Evolutionary conservation across 2,113 vertebrate species (phyloP).

Genomic region (Zosterops lateralis): DNA sequence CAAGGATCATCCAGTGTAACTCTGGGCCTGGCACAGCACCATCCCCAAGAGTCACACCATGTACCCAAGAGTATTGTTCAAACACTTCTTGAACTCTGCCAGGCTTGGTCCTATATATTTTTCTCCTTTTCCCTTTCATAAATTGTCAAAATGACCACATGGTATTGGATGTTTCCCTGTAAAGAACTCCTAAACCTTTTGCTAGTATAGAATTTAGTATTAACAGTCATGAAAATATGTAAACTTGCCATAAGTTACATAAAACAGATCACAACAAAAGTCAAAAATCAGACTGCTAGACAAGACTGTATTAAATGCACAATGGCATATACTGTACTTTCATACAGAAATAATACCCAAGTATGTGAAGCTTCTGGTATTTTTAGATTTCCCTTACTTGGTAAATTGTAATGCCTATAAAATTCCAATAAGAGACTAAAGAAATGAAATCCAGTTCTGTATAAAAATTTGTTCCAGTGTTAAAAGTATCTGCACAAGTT

Average conservation of each 20-base stretch:
- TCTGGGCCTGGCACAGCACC: not conserved
- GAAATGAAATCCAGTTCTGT: not conserved
- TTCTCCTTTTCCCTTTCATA: constrained; percentile 3
- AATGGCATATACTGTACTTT: not conserved
- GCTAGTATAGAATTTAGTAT: constrained; percentile 56
- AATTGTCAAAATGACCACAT: constrained; percentile 4
- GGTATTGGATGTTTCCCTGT: constrained; percentile 52
- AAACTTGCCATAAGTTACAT: constrained; percentile 75
- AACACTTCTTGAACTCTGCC: not conserved
- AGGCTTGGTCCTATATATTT: not conserved
- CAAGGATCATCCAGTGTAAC: not conserved
- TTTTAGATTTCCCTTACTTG: constrained; percentile 22
- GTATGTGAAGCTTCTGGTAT: not conserved
- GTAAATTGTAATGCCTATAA: not conserved
- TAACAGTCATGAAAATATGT: constrained; percentile 73
- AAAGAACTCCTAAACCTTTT: constrained; percentile 54
- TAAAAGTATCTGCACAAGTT: not conserved
- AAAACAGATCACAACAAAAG: constrained; percentile 67
- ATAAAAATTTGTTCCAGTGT: constrained; percentile 18
- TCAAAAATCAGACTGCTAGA: constrained; percentile 40
- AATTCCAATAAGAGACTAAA: not conserved
- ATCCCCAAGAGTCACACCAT: not conserved
- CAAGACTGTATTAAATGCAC: constrained; percentile 16
- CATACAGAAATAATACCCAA: not conserved
- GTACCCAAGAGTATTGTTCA: not conserved